Conservation (phyloP, 2,888 invertebrate genomes). For the Callyntrura sp. region DNA sequence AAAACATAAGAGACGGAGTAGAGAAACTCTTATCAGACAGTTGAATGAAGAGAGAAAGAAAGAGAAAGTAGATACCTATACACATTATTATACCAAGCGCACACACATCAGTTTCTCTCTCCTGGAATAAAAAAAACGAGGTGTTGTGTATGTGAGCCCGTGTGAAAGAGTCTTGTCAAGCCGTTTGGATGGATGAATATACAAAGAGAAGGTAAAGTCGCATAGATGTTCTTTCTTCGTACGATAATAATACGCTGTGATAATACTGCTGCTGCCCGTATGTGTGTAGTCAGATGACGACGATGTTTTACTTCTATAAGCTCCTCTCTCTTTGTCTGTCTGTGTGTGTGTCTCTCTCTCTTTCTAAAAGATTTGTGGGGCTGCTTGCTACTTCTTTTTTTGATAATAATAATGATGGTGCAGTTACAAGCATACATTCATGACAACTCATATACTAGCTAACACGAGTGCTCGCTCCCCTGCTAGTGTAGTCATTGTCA, state of each 20-base stretch:
- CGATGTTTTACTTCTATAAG: no score
- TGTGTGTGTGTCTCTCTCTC: not conserved
- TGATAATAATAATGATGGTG: no score
- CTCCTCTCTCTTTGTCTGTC: no score
- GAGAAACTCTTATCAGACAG: slow-evolving; percentile 23
- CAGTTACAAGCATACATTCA: no score
- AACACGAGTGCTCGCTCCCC: not conserved
- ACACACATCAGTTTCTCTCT: not conserved
- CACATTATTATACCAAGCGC: not conserved
- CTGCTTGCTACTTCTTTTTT: no score
- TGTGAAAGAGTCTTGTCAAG: not conserved
- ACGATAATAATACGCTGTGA: no score
- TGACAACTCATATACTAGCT: not conserved
- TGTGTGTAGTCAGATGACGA: no score
- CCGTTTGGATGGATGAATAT: not conserved
- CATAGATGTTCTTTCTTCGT: no score
- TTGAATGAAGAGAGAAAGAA: not conserved
- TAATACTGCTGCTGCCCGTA: no score
- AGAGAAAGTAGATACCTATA: slow-evolving; percentile 18
- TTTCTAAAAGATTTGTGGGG: no score
- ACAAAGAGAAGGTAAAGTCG: no score
- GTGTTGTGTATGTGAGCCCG: no score
- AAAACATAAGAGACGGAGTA: not conserved
- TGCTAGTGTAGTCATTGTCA: not conserved
- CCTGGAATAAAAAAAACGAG: slow-evolving; percentile 26